Evolutionary conservation across 1,140 invertebrate species (phyloP).

Genomic region (Dreissena polymorpha): DNA sequence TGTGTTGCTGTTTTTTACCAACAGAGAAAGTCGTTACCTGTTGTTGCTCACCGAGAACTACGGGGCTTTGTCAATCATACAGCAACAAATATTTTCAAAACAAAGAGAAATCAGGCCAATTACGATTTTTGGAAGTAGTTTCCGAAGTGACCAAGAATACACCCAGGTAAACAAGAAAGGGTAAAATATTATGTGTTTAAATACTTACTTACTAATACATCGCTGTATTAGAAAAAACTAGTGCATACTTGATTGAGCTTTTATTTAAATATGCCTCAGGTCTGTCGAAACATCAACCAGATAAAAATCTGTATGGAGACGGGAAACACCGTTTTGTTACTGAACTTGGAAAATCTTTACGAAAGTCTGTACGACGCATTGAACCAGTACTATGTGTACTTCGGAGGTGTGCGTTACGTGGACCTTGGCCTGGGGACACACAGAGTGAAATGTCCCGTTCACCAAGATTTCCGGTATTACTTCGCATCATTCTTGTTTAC

Average conservation of each 20-base stretch:
- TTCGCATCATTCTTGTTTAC: neutral
- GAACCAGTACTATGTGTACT: constrained; percentile 70
- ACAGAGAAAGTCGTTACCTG: constrained; percentile 74
- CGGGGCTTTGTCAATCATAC: constrained; percentile 71
- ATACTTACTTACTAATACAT: too few relatives aligned
- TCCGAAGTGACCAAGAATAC: constrained; percentile 75
- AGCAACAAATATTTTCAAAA: constrained; percentile 65
- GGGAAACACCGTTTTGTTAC: constrained; percentile 5
- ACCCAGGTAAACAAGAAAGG: constrained; percentile 66
- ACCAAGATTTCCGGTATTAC: constrained; percentile 71
- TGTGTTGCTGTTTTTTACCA: constrained; percentile 8
- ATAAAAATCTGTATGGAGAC: constrained; percentile 38
- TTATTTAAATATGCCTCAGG: neutral
- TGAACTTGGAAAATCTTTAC: constrained; percentile 17
- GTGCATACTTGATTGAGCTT: too few relatives aligned
- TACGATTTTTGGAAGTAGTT: constrained; percentile 77
- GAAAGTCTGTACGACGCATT: constrained; percentile 4
- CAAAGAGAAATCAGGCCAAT: constrained; percentile 59
- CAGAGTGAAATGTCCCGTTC: constrained; percentile 75
- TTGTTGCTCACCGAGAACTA: constrained; percentile 76
- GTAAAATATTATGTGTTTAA: neutral
- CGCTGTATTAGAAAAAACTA: too few relatives aligned
- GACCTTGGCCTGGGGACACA: constrained; percentile 77
- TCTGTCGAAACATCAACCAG: constrained; percentile 20
- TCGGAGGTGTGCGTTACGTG: constrained; percentile 74